Evolutionary conservation across 2,888 invertebrate genomes (phyloP).

Genomic region (Hirtodrosophila histrioides): DNA sequence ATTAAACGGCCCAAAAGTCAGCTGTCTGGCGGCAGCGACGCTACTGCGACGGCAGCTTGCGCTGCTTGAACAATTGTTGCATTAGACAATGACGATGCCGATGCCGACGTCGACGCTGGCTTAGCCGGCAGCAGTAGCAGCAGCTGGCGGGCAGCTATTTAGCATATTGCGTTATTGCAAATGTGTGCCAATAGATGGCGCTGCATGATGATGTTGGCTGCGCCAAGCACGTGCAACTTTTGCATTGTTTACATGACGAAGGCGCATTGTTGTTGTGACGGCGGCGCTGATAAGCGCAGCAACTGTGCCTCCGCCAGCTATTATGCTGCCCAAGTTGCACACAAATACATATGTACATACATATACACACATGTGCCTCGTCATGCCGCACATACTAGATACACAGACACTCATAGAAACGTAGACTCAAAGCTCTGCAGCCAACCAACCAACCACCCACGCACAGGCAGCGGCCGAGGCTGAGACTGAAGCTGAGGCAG

Average conservation of each 20-base stretch:
- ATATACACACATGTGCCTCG: conserved; percentile 33
- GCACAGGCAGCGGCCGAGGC: conserved; percentile 3
- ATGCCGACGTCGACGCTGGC: conserved; percentile 30
- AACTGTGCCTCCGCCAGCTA: conserved; percentile 11
- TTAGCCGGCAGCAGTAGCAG: conserved; percentile 38
- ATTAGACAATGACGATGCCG: conserved; percentile 52
- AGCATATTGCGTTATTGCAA: conserved; percentile 72
- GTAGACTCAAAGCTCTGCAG: conserved; percentile 26
- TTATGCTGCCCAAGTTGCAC: conserved; percentile 49
- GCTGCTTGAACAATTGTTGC: conserved; percentile 65
- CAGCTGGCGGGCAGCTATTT: conserved; percentile 51
- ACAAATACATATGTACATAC: conserved; percentile 6
- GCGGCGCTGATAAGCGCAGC: conserved; percentile 29
- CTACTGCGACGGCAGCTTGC: conserved; percentile 29
- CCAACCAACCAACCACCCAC: conserved; percentile 32
- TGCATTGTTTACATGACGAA: conserved; percentile 71
- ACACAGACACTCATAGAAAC: conserved; percentile 37
- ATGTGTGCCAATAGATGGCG: conserved; percentile 80
- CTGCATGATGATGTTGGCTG: conserved; percentile 72
- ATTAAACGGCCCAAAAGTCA: conserved; percentile 76
- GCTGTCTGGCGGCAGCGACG: conserved; percentile 59
- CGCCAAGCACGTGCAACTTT: conserved; percentile 72
- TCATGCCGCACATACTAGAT: conserved; percentile 38
- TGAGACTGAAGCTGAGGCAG: conserved; percentile 6
- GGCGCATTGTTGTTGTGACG: conserved; percentile 26